Conservation (phyloP, 2,888 invertebrate species). For the Himalopsyche japonica region DNA sequence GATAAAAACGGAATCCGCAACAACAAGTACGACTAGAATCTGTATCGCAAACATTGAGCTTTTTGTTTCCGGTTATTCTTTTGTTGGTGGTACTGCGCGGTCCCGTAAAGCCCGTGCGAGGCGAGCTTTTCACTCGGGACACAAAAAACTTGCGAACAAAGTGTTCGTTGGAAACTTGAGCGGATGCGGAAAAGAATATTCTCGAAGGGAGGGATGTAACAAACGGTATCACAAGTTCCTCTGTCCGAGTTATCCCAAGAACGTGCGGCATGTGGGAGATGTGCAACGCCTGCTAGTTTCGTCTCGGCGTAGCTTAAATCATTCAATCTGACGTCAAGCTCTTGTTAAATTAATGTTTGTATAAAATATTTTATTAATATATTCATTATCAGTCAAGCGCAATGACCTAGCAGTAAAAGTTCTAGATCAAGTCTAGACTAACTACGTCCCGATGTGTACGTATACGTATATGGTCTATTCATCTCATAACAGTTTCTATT, state of each 20-base stretch:
- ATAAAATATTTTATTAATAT: no score
- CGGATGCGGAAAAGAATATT: conserved; percentile 21
- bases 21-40: background rate
- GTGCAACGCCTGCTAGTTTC: background rate
- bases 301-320: background rate
- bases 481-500: no score
- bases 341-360: background rate
- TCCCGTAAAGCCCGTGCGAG: background rate
- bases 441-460: no score
- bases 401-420: no score
- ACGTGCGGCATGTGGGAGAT: conserved; percentile 6
- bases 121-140: background rate
- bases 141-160: conserved; percentile 7
- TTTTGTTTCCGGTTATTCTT: conserved; percentile 16
- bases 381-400: no score
- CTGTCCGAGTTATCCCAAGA: conserved; percentile 15
- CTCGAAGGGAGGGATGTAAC: conserved; percentile 1
- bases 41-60: conserved; percentile 8
- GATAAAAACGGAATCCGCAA: background rate
- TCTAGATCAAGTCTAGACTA: no score
- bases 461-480: no score
- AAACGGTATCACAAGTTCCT: conserved; percentile 21
- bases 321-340: background rate
- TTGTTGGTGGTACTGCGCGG: background rate
- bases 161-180: background rate